Evolutionary conservation across 2,797 vertebrate genomes (phyloP).

Genomic region (Macropodus opercularis): DNA sequence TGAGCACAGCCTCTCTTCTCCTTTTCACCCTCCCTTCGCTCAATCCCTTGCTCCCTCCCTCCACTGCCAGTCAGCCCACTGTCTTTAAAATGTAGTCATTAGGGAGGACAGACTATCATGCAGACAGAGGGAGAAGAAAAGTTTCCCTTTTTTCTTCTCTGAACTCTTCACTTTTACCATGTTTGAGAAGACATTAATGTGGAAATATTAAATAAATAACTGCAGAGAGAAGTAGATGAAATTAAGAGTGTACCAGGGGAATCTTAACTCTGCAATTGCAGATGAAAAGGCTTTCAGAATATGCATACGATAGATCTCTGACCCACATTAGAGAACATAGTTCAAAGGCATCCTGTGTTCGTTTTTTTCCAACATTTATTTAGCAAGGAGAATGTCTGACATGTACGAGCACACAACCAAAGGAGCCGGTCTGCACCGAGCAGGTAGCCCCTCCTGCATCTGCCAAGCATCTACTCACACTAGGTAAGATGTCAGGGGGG

Average conservation of each 20-base stretch:
- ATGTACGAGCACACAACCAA: constrained; percentile 31
- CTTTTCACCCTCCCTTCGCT: constrained; percentile 54
- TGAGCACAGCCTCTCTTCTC: constrained; percentile 61
- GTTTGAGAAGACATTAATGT: constrained; percentile 74
- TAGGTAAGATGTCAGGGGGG: constrained; percentile 56
- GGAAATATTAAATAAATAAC: constrained; percentile 81
- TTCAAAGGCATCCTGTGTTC: constrained; percentile 77
- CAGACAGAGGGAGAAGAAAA: constrained; percentile 58
- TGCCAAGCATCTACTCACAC: constrained; percentile 61
- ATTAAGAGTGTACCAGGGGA: constrained; percentile 78
- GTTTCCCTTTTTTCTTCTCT: constrained; percentile 53
- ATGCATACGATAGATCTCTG: constrained; percentile 81
- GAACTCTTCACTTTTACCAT: constrained; percentile 68
- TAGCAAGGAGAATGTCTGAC: constrained; percentile 48
- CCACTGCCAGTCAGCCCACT: constrained; percentile 70
- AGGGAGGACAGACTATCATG: constrained; percentile 68
- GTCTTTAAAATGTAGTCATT: constrained; percentile 82
- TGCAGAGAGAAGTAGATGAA: constrained; percentile 73
- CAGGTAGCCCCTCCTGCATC: constrained; percentile 53
- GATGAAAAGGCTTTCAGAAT: constrained; percentile 79
- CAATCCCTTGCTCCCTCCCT: constrained; percentile 48
- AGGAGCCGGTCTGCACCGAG: constrained; percentile 39
- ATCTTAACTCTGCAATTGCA: constrained; percentile 80
- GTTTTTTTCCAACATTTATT: constrained; percentile 57
- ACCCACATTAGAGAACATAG: constrained; percentile 79